Percentiles rank a stretch among this genome's conserved stretches.
Conservation (phyloP, 2,113 vertebrate genomes). For the Helogale parvula region DNA sequence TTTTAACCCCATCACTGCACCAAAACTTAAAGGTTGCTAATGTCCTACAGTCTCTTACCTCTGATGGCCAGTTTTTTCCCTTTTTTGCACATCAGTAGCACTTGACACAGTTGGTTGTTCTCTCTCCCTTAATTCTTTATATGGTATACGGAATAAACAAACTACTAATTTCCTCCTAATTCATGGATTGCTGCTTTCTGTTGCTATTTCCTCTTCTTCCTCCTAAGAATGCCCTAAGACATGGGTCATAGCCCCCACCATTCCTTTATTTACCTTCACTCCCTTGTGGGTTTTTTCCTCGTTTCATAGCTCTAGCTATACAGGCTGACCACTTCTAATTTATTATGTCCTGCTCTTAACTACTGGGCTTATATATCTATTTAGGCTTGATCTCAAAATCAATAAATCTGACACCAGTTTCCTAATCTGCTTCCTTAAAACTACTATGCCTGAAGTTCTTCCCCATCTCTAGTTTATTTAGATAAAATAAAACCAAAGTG, state of each 20-base stretch:
- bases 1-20: neutral
- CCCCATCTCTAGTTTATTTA: neutral
- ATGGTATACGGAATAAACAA: neutral
- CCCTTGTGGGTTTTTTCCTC: neutral
- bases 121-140: neutral
- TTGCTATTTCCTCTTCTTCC: neutral
- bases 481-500: neutral
- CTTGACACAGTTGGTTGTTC: neutral
- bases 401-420: neutral
- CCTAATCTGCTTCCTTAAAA: neutral
- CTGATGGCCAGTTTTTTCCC: neutral
- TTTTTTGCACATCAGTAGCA: neutral
- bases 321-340: neutral
- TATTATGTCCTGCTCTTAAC: neutral
- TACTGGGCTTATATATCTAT: neutral
- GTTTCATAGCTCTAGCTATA: neutral
- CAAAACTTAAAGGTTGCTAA: neutral
- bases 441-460: neutral
- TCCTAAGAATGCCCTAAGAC: neutral
- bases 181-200: neutral
- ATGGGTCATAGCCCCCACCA: neutral
- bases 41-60: neutral
- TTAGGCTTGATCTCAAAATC: neutral
- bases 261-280: neutral
- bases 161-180: neutral